Conservation (phyloP, 2,888 invertebrate species). For the Tenodera sinensis region DNA sequence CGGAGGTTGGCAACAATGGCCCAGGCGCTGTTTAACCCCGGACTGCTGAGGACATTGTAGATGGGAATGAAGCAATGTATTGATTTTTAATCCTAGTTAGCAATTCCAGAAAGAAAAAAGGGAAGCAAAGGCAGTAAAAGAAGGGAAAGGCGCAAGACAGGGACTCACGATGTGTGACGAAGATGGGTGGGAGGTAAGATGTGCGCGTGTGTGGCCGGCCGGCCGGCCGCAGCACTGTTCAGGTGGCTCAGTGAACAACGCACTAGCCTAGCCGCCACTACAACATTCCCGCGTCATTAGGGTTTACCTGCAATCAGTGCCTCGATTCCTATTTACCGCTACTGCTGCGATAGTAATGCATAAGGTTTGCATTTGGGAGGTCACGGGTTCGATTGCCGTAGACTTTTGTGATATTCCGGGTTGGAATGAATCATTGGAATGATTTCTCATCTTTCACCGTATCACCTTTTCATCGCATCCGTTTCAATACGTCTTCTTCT, state of each 20-base stretch:
- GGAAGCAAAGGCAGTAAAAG: constrained; percentile 16
- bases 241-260: not conserved
- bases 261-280: too few species aligned
- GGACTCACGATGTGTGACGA: not conserved
- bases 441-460: too few species aligned
- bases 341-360: too few species aligned
- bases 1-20: not conserved
- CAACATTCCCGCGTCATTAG: too few species aligned
- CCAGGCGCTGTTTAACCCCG: not conserved
- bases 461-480: too few species aligned
- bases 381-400: too few species aligned
- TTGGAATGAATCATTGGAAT: too few species aligned
- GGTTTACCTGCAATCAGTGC: too few species aligned
- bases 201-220: not conserved
- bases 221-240: constrained; percentile 5
- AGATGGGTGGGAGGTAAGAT: not conserved
- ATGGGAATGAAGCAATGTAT: constrained; percentile 30
- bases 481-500: too few species aligned
- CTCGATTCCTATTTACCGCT: too few species aligned
- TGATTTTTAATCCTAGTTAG: constrained; percentile 35
- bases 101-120: constrained; percentile 27
- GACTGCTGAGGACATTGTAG: constrained; percentile 19
- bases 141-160: not conserved
- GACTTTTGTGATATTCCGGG: too few species aligned
- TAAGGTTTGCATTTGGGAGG: too few species aligned